Evolutionary conservation across 2,888 invertebrate species (phyloP), one percentile per base, ranked within the genome.

Genomic region (Penaeus monodon): DNA sequence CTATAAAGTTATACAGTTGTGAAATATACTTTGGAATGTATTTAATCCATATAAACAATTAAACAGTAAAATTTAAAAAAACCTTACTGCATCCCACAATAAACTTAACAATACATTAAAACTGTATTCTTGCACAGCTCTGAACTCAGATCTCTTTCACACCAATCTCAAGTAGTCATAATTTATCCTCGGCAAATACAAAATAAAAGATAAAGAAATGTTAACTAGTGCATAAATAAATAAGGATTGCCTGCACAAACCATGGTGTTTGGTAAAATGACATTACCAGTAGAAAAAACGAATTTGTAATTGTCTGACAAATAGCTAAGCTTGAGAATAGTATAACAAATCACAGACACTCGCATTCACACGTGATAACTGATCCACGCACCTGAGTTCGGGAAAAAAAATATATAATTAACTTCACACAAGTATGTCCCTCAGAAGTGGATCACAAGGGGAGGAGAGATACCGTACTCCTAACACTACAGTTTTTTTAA

Each of bases 331-430:
- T 57, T 57, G 57, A 77, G 57, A 24, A 27, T 27, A 68, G 27
- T 68, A 24, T 33, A 38, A 44, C 33, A 66, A 70, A 38, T 68
- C 44, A n/a, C 27, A 38, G 27, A 57, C 82, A 82, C 82, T 73
- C 29, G 38, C 29, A n/a, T 74, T 74, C 74, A 82, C 64, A 65
- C 74, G 74, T 57, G 33, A 27, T 38, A 63, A 65, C 44, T n/a
- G 24, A 73, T 70, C 38, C 44, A 77, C 57, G 74, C 82, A 82
- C 82, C 82, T 82, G 82, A 82, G 82, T 82, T 82, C 82, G 64
- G 27, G 38, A 44, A 44, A 82, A 82, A 44, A 44, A 82, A 82
- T 73, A 82, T 73, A 82, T 81, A 29, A 68, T 63, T 74, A 29
- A 24, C 77, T 29, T 57, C 57, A 57, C 57, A 57, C 57, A 57